Evolutionary conservation across 1,140 invertebrate genomes (phyloP).

Genomic region (Halictus rubicundus): DNA sequence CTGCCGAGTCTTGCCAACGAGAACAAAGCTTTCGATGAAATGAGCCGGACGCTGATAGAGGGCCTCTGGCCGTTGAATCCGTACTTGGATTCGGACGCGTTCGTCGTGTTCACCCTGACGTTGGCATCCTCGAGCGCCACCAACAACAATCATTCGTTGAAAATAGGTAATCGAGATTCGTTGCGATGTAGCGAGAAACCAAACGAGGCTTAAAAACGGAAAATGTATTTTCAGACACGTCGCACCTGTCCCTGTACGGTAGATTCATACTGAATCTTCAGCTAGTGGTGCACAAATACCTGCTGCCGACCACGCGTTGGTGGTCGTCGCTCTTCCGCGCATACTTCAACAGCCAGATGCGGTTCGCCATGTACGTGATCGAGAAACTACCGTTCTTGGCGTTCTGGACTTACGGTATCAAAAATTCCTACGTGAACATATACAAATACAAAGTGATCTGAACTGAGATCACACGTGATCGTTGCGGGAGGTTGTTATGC

Average conservation of each 20-base stretch:
- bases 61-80: constrained; percentile 78
- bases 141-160: constrained; percentile 74
- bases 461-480: neutral
- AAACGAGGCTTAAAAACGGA: neutral
- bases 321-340: constrained; percentile 74
- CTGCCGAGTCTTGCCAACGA: constrained; percentile 67
- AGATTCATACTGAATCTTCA: constrained; percentile 77
- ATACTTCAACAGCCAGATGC: constrained; percentile 77
- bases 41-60: constrained; percentile 73
- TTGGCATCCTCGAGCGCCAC: constrained; percentile 65
- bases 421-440: constrained; percentile 70
- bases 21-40: constrained; percentile 66
- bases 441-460: constrained; percentile 69
- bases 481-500: neutral
- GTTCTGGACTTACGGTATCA: constrained; percentile 69
- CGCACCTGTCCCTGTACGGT: constrained; percentile 68
- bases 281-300: constrained; percentile 74
- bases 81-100: constrained; percentile 74
- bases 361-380: constrained; percentile 73
- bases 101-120: constrained; percentile 73
- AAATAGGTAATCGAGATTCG: constrained; percentile 64
- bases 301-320: constrained; percentile 70
- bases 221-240: constrained; percentile 68
- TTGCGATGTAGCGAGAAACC: neutral
- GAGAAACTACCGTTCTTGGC: constrained; percentile 75